Percentiles rank a stretch among this genome's conserved stretches.
Evolutionary conservation across 2,888 invertebrate species (phyloP).

Genomic region (Meliscaeva auricollis): DNA sequence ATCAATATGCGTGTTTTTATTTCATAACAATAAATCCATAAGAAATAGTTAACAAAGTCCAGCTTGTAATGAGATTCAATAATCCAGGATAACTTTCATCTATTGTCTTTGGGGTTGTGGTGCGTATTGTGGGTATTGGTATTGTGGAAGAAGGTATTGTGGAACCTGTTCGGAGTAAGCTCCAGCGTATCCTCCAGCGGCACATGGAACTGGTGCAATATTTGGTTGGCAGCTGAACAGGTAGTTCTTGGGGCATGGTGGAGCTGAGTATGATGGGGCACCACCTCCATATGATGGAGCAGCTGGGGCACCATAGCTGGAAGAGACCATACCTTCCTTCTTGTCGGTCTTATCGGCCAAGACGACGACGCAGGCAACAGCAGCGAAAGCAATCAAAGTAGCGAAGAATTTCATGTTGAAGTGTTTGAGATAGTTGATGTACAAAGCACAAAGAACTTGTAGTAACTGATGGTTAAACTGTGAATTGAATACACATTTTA

Average conservation of each 20-base stretch:
- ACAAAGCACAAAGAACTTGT: conserved; percentile 32
- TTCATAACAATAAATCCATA: conserved; percentile 18
- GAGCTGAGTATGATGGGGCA: conserved; percentile 41
- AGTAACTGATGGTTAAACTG: conserved; percentile 21
- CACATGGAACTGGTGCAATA: conserved; percentile 80
- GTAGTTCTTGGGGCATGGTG: conserved; percentile 79
- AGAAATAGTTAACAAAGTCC: conserved; percentile 26
- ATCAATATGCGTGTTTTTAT: conserved; percentile 1
- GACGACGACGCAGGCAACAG: conserved; percentile 77
- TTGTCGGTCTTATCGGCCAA: conserved; percentile 77
- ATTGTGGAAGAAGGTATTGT: conserved; percentile 28
- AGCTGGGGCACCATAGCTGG: conserved; percentile 49
- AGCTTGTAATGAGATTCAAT: neutral
- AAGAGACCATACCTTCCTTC: conserved; percentile 27
- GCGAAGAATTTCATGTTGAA: conserved; percentile 80
- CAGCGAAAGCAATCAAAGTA: conserved; percentile 77
- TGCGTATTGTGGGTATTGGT: conserved; percentile 21
- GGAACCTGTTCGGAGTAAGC: conserved; percentile 80
- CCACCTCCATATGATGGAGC: conserved; percentile 15
- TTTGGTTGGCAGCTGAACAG: conserved; percentile 80
- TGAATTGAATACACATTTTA: conserved; percentile 9
- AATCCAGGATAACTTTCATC: neutral
- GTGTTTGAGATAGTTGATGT: conserved; percentile 11
- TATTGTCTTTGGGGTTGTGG: conserved; percentile 10
- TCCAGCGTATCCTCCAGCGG: conserved; percentile 73